Conservation (phyloP, 1,140 invertebrate genomes). For the Metopolophium dirhodum region DNA sequence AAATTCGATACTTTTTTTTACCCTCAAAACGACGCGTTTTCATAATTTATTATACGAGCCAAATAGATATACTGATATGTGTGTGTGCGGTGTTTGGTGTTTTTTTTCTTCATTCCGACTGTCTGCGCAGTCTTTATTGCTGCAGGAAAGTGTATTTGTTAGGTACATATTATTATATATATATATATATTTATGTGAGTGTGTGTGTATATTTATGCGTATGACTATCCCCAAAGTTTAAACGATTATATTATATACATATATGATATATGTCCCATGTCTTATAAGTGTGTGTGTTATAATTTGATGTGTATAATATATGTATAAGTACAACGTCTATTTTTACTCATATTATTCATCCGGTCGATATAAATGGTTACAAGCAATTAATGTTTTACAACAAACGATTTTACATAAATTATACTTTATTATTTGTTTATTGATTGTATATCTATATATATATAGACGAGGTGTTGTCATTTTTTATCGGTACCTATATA, state of each 20-base stretch:
- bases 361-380: not conserved
- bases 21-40: conserved; percentile 27
- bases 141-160: not conserved
- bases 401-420: not conserved
- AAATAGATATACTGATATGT: not conserved
- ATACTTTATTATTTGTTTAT: not conserved
- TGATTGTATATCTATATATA: not conserved
- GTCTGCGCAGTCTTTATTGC: not conserved
- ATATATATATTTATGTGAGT: not conserved
- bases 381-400: not conserved
- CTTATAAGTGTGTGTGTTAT: no score
- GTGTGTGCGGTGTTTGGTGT: not conserved
- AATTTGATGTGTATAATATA: not conserved
- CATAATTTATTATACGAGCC: conserved; percentile 42
- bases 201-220: not conserved
- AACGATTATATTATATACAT: not conserved
- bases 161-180: not conserved
- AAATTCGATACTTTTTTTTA: conserved; percentile 30
- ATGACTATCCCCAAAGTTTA: not conserved
- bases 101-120: not conserved
- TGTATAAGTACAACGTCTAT: not conserved
- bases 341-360: not conserved
- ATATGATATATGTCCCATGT: not conserved
- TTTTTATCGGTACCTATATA: not conserved
- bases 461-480: not conserved